Evolutionary conservation across 1,140 invertebrate species (phyloP).

Genomic region (Plutomurus gul): DNA sequence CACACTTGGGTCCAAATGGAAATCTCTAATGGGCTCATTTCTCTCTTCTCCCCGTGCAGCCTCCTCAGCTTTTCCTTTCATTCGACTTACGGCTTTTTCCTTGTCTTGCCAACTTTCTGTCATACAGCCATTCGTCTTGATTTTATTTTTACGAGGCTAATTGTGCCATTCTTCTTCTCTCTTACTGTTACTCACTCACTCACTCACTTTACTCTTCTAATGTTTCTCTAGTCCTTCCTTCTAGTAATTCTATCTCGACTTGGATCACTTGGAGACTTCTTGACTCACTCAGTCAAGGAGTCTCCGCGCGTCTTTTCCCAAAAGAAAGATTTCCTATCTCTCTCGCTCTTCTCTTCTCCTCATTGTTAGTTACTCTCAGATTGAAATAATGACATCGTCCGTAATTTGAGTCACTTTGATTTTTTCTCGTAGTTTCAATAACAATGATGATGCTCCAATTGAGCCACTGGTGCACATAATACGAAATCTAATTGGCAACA

Average conservation of each 20-base stretch:
- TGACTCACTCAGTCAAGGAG: no score
- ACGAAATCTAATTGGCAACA: constrained; percentile 17
- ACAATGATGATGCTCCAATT: constrained; percentile 24
- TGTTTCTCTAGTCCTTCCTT: neutral
- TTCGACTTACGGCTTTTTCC: constrained; percentile 22
- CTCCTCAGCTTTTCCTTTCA: constrained; percentile 29
- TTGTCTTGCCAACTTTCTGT: constrained; percentile 32
- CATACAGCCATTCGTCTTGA: constrained; percentile 28
- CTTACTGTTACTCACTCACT: neutral
- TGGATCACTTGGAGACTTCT: no score
- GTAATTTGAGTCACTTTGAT: constrained; percentile 29
- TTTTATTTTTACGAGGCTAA: constrained; percentile 35
- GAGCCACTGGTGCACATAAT: constrained; percentile 16
- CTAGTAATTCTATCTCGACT: neutral
- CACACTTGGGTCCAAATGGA: constrained; percentile 31
- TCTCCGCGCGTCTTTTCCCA: neutral
- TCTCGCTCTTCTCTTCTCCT: neutral
- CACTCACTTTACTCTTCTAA: neutral
- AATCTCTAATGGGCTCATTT: constrained; percentile 35
- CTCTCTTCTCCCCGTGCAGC: constrained; percentile 13
- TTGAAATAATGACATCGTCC: constrained; percentile 25
- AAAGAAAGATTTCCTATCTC: constrained; percentile 2
- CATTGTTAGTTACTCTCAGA: neutral
- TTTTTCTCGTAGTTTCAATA: constrained; percentile 28
- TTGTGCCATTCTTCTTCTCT: constrained; percentile 17